Percentiles rank a stretch among this genome's conserved stretches.
These are phyloP conservation scores for Sipha flava DNA, from an alignment of 1,140 invertebrate genomes.

Conservation along the genomic window DNA sequence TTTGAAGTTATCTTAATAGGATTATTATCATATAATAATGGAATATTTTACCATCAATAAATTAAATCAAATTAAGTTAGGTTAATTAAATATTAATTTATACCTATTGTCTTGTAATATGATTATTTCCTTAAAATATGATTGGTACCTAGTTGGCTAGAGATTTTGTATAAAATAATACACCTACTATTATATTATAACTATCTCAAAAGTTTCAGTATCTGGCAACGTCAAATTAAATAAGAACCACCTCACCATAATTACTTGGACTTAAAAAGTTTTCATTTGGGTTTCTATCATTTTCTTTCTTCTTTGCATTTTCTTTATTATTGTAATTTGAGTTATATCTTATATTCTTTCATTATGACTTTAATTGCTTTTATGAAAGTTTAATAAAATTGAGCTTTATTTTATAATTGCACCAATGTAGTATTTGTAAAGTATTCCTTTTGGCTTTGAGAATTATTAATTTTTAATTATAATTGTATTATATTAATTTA, in stretches of 20 bases:
- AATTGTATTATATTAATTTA: background rate
- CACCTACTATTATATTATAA: constrained; percentile 7
- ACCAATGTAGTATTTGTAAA: background rate
- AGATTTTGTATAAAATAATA: constrained; percentile 1
- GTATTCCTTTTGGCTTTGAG: background rate
- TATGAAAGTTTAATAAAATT: background rate
- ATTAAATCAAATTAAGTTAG: background rate
- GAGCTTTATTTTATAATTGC: background rate
- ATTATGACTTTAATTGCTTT: background rate
- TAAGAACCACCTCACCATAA: constrained; percentile 26
- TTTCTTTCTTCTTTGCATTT: constrained; percentile 22
- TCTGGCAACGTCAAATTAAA: constrained; percentile 18
- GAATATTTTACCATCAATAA: background rate
- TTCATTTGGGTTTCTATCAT: constrained; percentile 10
- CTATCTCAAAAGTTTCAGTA: constrained; percentile 20
- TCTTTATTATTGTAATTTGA: background rate
- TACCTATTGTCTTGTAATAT: background rate
- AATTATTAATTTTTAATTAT: background rate
- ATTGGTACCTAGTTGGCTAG: background rate
- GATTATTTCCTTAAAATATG: background rate
- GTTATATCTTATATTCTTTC: background rate
- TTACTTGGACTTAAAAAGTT: background rate
- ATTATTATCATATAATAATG: background rate
- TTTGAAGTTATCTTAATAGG: background rate
- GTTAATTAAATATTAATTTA: background rate